Evolutionary conservation across 2,797 vertebrate species (phyloP).

Genomic region (Cossypha polioptera): DNA sequence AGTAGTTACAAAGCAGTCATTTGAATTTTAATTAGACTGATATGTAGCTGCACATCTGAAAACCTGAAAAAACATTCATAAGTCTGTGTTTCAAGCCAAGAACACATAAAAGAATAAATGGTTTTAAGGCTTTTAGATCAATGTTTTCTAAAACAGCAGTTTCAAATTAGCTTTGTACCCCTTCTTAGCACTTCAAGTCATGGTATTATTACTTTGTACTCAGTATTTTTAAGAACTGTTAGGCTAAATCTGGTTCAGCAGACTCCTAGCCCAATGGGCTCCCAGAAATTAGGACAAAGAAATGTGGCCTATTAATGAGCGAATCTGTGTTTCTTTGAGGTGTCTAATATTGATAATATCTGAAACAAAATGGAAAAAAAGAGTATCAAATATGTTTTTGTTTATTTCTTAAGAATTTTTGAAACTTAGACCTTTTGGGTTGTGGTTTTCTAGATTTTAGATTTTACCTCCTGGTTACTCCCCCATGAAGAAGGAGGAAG

Average conservation of each 20-base stretch:
- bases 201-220: not conserved
- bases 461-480: not conserved
- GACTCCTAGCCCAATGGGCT: not conserved
- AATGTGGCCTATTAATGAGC: not conserved
- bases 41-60: not conserved
- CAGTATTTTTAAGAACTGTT: not conserved
- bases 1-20: not conserved
- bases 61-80: not conserved
- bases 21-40: not conserved
- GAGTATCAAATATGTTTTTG: fast-evolving
- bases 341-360: not conserved
- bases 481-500: not conserved
- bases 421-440: not conserved
- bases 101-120: not conserved
- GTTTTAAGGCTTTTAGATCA: not conserved
- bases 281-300: not conserved
- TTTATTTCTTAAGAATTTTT: not conserved
- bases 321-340: not conserved
- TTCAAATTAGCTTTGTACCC: not conserved
- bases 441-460: not conserved
- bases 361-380: not conserved
- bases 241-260: not conserved
- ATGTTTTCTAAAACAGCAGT: not conserved
- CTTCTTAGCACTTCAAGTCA: not conserved
- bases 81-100: not conserved